phyloP scores from a whole-genome alignment of 2,797 vertebrate genomes.

The Pygocentrus nattereri region DNA sequence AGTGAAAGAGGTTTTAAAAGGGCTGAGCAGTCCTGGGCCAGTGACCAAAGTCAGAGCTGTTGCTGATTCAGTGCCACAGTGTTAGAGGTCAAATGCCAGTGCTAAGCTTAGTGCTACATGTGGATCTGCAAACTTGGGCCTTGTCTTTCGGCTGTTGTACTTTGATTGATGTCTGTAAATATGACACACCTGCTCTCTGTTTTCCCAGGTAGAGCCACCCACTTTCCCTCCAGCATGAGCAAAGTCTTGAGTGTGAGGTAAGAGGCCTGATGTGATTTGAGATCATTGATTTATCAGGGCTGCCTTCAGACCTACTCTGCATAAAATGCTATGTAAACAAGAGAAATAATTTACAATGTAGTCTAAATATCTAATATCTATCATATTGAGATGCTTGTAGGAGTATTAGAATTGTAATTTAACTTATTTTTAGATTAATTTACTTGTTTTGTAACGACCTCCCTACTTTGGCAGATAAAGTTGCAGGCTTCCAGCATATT shows the following conservation, averaged over 20 bases:
- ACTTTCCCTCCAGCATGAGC: constrained; percentile 37
- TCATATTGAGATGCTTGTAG: too few species aligned
- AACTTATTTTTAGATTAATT: too few species aligned
- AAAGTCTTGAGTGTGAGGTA: constrained; percentile 25
- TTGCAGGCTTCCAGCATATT: too few species aligned
- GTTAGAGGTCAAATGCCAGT: not conserved
- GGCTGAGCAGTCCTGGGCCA: not conserved
- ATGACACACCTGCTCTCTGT: constrained; percentile 4
- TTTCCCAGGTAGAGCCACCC: constrained; percentile 19
- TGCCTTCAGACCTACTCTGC: not conserved
- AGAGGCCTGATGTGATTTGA: not conserved
- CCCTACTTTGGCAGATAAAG: too few species aligned
- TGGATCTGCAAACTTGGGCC: not conserved
- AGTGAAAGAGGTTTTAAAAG: not conserved
- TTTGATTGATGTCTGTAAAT: not conserved
- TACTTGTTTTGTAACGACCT: too few species aligned
- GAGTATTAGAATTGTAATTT: too few species aligned
- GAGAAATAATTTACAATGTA: too few species aligned
- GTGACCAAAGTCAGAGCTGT: constrained; percentile 1
- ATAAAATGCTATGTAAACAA: too few species aligned
- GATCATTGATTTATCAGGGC: not conserved
- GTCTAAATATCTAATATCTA: too few species aligned
- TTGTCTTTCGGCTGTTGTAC: not conserved
- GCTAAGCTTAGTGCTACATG: not conserved
- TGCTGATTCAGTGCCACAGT: not conserved